These are phyloP conservation scores for Rafetus swinhoei DNA, from an alignment of 2,113 vertebrate genomes.

Conservation along the genomic window DNA sequence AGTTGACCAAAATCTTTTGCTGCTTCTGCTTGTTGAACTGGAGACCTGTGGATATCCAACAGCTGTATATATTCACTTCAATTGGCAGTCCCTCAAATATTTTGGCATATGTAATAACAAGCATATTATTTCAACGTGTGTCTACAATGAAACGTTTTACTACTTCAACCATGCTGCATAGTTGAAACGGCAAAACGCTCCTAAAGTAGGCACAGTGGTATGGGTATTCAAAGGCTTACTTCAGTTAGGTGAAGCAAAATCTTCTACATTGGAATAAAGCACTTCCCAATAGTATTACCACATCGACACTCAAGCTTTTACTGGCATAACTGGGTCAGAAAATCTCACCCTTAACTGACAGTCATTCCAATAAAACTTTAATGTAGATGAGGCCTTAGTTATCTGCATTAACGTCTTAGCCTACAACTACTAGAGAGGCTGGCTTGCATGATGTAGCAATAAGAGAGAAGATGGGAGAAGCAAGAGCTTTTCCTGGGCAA, in stretches of 20 bases:
- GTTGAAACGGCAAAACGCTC: neutral
- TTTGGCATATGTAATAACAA: neutral
- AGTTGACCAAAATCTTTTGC: neutral
- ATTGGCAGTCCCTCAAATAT: neutral
- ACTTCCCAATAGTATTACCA: fast-evolving
- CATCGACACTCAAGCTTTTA: neutral
- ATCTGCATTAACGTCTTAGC: fast-evolving
- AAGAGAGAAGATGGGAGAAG: neutral
- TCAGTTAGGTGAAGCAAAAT: neutral
- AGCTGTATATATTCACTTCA: neutral
- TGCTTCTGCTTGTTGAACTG: neutral
- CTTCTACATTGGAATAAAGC: neutral
- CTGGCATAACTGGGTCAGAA: neutral
- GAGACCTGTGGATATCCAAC: neutral
- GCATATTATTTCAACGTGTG: neutral
- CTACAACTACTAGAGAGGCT: fast-evolving
- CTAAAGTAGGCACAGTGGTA: neutral
- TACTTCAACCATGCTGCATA: neutral
- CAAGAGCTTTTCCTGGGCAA: too few species aligned
- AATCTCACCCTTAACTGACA: too few species aligned
- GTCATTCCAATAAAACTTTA: neutral
- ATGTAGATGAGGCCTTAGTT: fast-evolving
- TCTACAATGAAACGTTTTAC: neutral
- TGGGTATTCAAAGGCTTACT: neutral
- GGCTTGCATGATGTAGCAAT: neutral